Conservation (phyloP, 2,113 vertebrate species). For the Plectropomus leopardus region DNA sequence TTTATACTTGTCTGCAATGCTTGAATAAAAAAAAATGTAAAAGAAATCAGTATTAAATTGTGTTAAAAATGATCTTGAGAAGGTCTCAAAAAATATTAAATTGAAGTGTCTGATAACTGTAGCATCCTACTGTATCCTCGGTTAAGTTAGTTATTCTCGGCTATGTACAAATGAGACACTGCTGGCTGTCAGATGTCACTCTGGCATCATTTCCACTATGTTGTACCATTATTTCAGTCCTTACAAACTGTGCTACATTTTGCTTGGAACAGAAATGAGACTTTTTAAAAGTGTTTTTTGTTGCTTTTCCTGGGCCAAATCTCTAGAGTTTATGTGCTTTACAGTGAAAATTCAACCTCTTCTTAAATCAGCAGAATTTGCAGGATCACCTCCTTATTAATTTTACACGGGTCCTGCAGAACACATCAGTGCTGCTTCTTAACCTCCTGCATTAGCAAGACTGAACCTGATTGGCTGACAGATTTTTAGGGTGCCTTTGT, state of each 20-base stretch:
- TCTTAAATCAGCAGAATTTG: not conserved
- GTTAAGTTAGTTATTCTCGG: not conserved
- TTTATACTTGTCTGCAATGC: too few relatives aligned
- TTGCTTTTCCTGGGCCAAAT: not conserved
- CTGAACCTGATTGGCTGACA: slow-evolving; percentile 17
- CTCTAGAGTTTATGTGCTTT: not conserved
- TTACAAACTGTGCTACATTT: not conserved
- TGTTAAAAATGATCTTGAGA: too few relatives aligned
- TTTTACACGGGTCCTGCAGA: not conserved
- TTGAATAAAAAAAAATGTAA: too few relatives aligned
- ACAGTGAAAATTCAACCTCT: not conserved
- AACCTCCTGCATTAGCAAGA: not conserved
- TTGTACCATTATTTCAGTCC: not conserved
- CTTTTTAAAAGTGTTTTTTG: not conserved
- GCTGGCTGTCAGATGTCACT: not conserved
- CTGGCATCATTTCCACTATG: not conserved
- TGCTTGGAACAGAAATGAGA: not conserved
- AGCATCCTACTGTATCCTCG: too few relatives aligned
- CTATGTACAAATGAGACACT: slow-evolving; percentile 4
- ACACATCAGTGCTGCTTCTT: not conserved
- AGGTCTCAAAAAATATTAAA: too few relatives aligned
- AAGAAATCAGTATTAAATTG: too few relatives aligned
- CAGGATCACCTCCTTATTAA: not conserved
- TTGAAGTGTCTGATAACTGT: too few relatives aligned
- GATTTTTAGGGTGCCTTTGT: not conserved